Evolutionary conservation across 2,113 vertebrate genomes (phyloP).

Genomic region (Motacilla tschutschensis): DNA sequence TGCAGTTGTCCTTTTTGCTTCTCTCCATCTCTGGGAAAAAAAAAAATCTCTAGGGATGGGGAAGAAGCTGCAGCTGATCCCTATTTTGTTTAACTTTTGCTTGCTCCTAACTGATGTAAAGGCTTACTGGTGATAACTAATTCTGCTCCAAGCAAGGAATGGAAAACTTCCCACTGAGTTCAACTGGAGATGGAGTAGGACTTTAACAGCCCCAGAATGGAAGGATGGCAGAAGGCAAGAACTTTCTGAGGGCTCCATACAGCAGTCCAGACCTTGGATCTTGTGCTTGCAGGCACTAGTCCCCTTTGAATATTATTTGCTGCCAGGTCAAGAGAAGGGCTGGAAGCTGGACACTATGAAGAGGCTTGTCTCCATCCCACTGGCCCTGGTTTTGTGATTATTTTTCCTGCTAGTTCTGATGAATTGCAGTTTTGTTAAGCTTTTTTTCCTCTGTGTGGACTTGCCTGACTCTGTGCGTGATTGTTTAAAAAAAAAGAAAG

Average conservation of each 20-base stretch:
- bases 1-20: neutral
- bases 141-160: neutral
- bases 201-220: neutral
- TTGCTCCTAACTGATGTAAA: neutral
- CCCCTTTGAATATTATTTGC: neutral
- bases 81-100: neutral
- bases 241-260: neutral
- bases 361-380: neutral
- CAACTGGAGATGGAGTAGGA: neutral
- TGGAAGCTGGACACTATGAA: slow-evolving; percentile 11
- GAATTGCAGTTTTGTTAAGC: slow-evolving; percentile 34
- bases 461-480: slow-evolving; percentile 34
- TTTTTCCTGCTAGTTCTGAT: slow-evolving; percentile 19
- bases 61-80: neutral
- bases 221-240: neutral
- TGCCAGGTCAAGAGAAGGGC: neutral
- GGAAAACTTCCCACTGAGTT: neutral
- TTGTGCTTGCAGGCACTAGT: neutral
- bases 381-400: neutral
- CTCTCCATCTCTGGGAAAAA: neutral
- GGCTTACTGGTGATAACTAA: neutral
- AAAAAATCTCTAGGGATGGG: neutral
- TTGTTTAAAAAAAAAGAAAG: neutral
- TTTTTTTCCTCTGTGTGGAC: slow-evolving; percentile 15
- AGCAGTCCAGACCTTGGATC: neutral